A percentile compares a stretch with the other conserved stretches of the same genome.
phyloP scores from a whole-genome alignment of 2,113 vertebrate genomes.

The Gymnocephalus cernua region DNA sequence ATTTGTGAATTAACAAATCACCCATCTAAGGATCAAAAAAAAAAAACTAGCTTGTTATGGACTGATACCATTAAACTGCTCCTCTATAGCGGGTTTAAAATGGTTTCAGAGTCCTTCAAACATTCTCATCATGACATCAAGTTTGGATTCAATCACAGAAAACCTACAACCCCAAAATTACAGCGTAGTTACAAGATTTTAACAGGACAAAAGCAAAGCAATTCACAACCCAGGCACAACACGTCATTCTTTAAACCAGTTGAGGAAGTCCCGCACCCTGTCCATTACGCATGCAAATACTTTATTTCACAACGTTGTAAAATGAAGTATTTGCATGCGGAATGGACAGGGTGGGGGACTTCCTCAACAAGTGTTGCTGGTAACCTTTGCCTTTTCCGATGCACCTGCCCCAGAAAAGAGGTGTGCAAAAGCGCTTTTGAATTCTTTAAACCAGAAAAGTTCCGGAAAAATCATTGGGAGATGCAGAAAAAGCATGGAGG shows the following conservation, averaged over 20 bases:
- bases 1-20: neutral
- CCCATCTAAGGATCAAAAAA: neutral
- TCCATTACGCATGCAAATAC: no score
- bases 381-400: no score
- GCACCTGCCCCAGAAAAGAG: no score
- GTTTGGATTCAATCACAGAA: slow-evolving; percentile 3
- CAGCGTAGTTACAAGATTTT: neutral
- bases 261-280: no score
- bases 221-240: slow-evolving; percentile 4
- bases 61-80: neutral
- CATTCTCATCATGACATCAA: neutral
- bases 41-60: neutral
- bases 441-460: slow-evolving; percentile 17
- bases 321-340: no score
- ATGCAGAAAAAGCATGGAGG: slow-evolving; percentile 36
- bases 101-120: slow-evolving; percentile 2
- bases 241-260: slow-evolving; percentile 14
- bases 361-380: no score
- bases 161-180: slow-evolving; percentile 11
- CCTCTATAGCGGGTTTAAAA: neutral
- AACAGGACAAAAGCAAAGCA: slow-evolving; percentile 34
- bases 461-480: slow-evolving; percentile 30
- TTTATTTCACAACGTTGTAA: no score
- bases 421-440: no score
- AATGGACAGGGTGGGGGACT: no score